A percentile compares a stretch with the other conserved stretches of the same genome.
Conservation (phyloP, 2,113 vertebrate genomes). For the Scartelaos histophorus region DNA sequence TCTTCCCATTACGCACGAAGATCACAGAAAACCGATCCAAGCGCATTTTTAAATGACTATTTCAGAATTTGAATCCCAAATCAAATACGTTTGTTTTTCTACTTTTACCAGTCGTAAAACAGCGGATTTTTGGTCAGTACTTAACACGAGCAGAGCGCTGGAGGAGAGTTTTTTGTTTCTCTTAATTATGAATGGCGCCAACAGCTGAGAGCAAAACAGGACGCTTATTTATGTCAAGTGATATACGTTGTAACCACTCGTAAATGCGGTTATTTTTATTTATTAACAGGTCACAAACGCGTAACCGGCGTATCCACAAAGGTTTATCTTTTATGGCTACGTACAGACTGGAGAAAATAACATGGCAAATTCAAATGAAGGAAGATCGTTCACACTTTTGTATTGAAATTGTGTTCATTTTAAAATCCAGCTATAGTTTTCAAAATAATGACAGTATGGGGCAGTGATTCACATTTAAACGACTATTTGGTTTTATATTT, state of each 20-base stretch:
- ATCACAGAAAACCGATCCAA: not conserved
- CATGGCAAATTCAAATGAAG: no score
- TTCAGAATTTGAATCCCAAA: not conserved
- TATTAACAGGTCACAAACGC: not conserved
- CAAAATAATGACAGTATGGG: no score
- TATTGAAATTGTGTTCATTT: not conserved
- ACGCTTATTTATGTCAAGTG: conserved; percentile 3
- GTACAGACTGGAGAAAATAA: not conserved
- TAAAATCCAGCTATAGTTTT: not conserved
- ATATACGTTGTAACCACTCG: not conserved
- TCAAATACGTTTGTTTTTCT: not conserved
- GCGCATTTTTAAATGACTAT: not conserved
- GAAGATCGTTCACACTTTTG: no score
- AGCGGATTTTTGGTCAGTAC: not conserved
- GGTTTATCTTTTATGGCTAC: not conserved
- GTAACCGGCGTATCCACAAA: not conserved
- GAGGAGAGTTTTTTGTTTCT: conserved; percentile 9
- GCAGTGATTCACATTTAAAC: no score
- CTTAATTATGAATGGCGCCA: conserved; percentile 10
- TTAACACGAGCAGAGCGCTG: not conserved
- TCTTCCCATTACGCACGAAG: not conserved
- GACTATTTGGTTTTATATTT: no score
- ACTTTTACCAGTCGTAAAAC: not conserved
- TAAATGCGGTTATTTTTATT: not conserved
- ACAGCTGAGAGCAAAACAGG: conserved; percentile 5